Conservation (phyloP, 2,888 invertebrate species). For the Habroteleia sp. region DNA sequence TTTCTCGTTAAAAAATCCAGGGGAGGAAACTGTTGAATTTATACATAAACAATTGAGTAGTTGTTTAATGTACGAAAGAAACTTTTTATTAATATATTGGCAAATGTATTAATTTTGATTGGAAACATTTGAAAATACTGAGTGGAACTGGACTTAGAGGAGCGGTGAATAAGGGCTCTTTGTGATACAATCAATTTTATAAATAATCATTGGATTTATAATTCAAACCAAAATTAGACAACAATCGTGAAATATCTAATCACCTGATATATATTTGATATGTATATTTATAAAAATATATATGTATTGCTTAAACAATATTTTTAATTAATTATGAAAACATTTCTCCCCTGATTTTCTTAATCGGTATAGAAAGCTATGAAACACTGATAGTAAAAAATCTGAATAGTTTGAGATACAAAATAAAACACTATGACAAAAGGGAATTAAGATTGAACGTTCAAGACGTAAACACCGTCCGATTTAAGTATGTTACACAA, state of each 20-base stretch:
- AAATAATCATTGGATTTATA: constrained; percentile 47
- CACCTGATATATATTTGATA: constrained; percentile 23
- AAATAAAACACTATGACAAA: constrained; percentile 11
- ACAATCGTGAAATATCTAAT: constrained; percentile 20
- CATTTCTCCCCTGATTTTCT: constrained; percentile 71
- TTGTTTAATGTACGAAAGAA: too few species aligned
- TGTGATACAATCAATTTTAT: constrained; percentile 59
- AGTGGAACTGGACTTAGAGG: constrained; percentile 45
- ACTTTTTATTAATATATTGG: constrained; percentile 9
- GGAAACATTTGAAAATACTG: constrained; percentile 11
- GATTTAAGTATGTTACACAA: constrained; percentile 6
- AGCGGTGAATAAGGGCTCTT: constrained; percentile 54
- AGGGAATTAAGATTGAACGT: not conserved
- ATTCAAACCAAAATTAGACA: constrained; percentile 14
- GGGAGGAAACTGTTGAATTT: constrained; percentile 66
- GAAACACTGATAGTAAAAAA: constrained; percentile 49
- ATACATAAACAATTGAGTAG: constrained; percentile 3
- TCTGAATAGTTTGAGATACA: constrained; percentile 14
- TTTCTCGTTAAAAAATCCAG: constrained; percentile 67
- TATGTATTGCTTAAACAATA: constrained; percentile 39
- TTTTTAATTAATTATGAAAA: constrained; percentile 50
- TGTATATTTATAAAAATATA: constrained; percentile 37
- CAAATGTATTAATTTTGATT: constrained; percentile 1
- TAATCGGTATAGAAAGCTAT: constrained; percentile 62
- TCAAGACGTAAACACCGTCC: constrained; percentile 9